Base-by-base conservation (phyloP, 2,888 invertebrate genomes). In the Tanytarsus gracilentus region DNA sequence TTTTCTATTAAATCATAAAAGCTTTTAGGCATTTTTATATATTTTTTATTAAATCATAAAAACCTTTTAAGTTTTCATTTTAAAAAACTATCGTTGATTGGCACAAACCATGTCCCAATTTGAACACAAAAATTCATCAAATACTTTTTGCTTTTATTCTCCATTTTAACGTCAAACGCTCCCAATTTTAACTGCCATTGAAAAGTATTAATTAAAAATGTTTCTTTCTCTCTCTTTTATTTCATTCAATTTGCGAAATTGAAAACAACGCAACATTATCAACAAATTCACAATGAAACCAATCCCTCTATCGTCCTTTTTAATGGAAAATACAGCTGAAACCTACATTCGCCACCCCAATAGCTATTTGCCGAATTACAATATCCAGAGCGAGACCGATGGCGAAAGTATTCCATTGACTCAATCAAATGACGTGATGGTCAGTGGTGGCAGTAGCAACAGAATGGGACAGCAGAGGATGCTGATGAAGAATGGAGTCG, bases 271-370 rank as follows among this genome's bases (percentile, higher is more conserved):
- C 30, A 30, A 30, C 27, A 30, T 30, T 14, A 52, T 52, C 8
- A 30, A 30, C n/a, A 11, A 52, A 52, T 52, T 52, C 11, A 52
- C 33, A 30, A 51, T 29, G 33, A 52, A 52, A 30, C 33, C 33
- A 7, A n/a, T 16, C 8, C n/a, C 14, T 16, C 18, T 16, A 29
- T 16, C 18, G 29, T 52, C n/a, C 9, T n/a, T 52, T 18, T 29
- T n/a, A n/a, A n/a, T 16, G 7, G 7, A 7, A 18, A 30, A 29
- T 66, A 55, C 68, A 79, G 80, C 79, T 64, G 83, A 85, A 67
- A 82, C 83, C 69, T 88, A 88, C 75, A 78, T 88, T 68, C 80
- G 86, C 67, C 89, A 90, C 77, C 88, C 88, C 62, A 88, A 91
- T 75, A 82, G 85, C 66, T 91, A 90, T 77, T 79, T 90, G 68